Evolutionary conservation across 1,140 invertebrate genomes (phyloP).

Genomic region (Drosophila tristis): DNA sequence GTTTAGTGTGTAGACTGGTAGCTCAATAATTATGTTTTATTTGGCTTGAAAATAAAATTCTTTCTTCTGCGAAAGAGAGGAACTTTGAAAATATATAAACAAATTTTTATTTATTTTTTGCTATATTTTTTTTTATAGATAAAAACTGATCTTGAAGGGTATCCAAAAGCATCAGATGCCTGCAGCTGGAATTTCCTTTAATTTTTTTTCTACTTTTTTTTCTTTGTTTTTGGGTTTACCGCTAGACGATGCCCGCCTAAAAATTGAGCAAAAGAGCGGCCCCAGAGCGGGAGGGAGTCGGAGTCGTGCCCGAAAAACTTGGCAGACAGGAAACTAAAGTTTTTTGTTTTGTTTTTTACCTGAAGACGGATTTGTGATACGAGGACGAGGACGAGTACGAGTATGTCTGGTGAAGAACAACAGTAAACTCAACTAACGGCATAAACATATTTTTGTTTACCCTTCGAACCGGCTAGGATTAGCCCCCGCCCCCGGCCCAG

Average conservation of each 20-base stretch:
- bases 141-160: background rate
- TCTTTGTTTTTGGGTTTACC: slow-evolving; percentile 34
- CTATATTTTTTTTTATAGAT: background rate
- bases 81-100: background rate
- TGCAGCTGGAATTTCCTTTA: too few species aligned
- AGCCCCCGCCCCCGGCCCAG: slow-evolving; percentile 25
- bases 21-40: too few species aligned
- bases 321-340: slow-evolving; percentile 80
- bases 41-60: background rate
- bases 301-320: slow-evolving; percentile 61
- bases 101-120: too few species aligned
- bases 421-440: slow-evolving; percentile 55
- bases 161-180: too few species aligned
- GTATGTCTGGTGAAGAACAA: background rate
- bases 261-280: slow-evolving; percentile 23
- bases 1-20: too few species aligned
- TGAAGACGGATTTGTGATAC: slow-evolving; percentile 62
- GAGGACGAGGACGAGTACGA: slow-evolving; percentile 8
- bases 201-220: background rate
- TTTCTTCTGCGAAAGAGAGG: background rate
- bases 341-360: slow-evolving; percentile 55
- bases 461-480: slow-evolving; percentile 73
- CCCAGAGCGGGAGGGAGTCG: background rate
- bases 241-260: slow-evolving; percentile 48
- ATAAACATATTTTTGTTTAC: slow-evolving; percentile 77